Conservation (phyloP, 23 tunicate genomes). For the Trididemnum clinides region DNA sequence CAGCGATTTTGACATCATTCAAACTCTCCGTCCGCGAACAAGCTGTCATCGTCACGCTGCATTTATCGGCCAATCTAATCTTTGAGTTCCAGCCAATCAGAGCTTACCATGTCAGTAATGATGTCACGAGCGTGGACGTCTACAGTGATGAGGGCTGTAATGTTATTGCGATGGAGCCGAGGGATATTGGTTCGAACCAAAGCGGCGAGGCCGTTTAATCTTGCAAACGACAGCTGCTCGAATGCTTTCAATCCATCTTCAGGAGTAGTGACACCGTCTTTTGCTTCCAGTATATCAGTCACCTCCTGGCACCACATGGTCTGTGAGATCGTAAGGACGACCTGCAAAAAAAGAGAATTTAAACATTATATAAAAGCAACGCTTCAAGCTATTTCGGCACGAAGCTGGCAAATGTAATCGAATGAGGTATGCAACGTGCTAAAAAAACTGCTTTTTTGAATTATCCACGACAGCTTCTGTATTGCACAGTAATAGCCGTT, state of each 20-base stretch:
- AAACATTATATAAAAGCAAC: too few relatives aligned
- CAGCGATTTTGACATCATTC: too few relatives aligned
- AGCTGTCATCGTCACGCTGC: too few relatives aligned
- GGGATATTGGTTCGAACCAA: constrained; percentile 89
- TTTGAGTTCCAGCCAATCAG: not conserved
- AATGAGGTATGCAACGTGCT: too few relatives aligned
- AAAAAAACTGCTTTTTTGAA: too few relatives aligned
- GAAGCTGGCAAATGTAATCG: too few relatives aligned
- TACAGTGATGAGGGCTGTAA: constrained; percentile 95
- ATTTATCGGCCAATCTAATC: too few relatives aligned
- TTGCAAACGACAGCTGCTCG: constrained; percentile 52
- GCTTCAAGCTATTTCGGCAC: too few relatives aligned
- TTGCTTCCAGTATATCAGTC: constrained; percentile 49
- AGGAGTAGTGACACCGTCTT: constrained; percentile 13
- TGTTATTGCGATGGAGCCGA: constrained; percentile 85
- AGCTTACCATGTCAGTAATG: constrained; percentile 87
- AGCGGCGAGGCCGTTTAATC: constrained; percentile 95
- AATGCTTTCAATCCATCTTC: constrained; percentile 54
- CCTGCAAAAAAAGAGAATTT: constrained; percentile 69
- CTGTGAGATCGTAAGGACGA: constrained; percentile 94
- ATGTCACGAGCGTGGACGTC: constrained; percentile 99
- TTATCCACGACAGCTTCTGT: too few relatives aligned
- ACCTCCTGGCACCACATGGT: constrained; percentile 98
- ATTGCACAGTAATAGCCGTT: too few relatives aligned
- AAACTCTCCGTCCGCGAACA: too few relatives aligned